Percentiles rank a stretch among this genome's conserved stretches.
Conservation (phyloP, 2,888 invertebrate species). For the Mechanitis mazaeus region DNA sequence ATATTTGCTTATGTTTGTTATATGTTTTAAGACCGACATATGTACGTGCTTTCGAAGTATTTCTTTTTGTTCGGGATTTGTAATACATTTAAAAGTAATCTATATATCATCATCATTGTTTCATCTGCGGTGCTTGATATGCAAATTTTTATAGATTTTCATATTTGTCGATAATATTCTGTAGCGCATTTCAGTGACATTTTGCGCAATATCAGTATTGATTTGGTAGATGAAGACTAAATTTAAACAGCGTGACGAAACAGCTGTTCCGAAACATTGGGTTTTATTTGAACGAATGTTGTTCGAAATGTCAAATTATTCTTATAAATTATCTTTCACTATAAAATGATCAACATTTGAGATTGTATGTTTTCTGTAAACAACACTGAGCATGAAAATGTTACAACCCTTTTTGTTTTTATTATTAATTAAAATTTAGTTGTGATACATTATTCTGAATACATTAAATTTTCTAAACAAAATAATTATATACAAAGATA, state of each 20-base stretch:
- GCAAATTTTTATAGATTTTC: constrained; percentile 44
- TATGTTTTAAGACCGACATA: constrained; percentile 5
- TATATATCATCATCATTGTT: constrained; percentile 52
- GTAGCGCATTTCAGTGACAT: constrained; percentile 61
- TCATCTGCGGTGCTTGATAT: constrained; percentile 53
- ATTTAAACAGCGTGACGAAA: constrained; percentile 64
- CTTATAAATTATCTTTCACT: constrained; percentile 13
- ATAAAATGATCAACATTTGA: background rate
- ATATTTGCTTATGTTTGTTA: constrained; percentile 8
- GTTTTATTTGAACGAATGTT: constrained; percentile 28
- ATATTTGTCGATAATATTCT: constrained; percentile 40
- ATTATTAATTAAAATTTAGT: constrained; percentile 9
- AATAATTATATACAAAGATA: too few species aligned
- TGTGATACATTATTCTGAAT: constrained; percentile 21
- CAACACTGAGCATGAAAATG: background rate
- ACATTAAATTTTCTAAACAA: constrained; percentile 12
- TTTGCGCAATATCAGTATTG: constrained; percentile 75
- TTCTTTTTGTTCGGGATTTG: constrained; percentile 15
- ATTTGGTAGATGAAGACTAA: constrained; percentile 66
- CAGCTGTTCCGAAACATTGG: constrained; percentile 62
- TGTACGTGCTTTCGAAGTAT: constrained; percentile 12
- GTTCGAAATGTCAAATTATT: constrained; percentile 31
- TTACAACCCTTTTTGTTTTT: constrained; percentile 8
- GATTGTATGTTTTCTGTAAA: background rate
- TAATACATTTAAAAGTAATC: constrained; percentile 11